These are phyloP conservation scores for Lepidochrysops patricia DNA, from an alignment of 2,888 invertebrate genomes.

Conservation along the genomic window DNA sequence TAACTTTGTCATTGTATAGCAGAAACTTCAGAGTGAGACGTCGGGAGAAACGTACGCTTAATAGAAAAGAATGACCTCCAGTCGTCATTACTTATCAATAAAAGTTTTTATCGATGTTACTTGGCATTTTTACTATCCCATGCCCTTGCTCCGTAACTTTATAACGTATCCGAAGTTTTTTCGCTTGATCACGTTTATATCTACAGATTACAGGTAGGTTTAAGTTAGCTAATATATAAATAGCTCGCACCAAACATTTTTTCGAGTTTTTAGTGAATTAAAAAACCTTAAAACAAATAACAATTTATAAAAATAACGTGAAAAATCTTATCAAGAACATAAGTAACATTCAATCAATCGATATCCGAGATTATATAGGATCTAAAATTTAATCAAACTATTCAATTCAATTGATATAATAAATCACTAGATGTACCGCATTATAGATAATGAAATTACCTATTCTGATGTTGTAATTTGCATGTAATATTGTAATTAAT, in stretches of 20 bases:
- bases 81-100: conserved; percentile 63
- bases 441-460: not conserved
- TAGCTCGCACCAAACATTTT: too few species aligned
- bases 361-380: too few species aligned
- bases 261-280: too few species aligned
- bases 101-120: conserved; percentile 73
- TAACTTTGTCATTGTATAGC: conserved; percentile 58
- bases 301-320: too few species aligned
- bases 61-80: conserved; percentile 55
- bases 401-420: too few species aligned
- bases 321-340: too few species aligned
- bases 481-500: conserved; percentile 3
- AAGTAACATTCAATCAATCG: too few species aligned
- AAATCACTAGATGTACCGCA: not conserved
- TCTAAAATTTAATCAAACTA: too few species aligned
- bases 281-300: too few species aligned
- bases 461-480: not conserved
- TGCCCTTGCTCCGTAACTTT: conserved; percentile 10
- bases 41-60: conserved; percentile 71
- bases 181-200: not conserved
- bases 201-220: not conserved
- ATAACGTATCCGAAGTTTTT: not conserved
- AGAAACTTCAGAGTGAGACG: conserved; percentile 50
- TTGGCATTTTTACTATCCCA: conserved; percentile 38
- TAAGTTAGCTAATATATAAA: too few species aligned